phyloP scores from a whole-genome alignment of 2,888 invertebrate genomes.

The Copidosoma aretas region DNA sequence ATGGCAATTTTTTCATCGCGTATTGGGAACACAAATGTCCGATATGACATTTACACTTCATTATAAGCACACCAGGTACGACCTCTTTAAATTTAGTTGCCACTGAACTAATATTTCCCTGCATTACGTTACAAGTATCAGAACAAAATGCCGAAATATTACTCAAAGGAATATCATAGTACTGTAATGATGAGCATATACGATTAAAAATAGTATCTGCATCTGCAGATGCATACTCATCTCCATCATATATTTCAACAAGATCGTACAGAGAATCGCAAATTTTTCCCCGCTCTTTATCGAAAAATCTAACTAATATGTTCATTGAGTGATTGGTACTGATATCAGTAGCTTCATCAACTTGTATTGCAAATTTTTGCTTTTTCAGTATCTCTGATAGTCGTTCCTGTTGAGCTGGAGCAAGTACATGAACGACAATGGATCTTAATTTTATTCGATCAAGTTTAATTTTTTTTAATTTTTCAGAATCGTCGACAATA shows the following conservation, averaged over 20 bases:
- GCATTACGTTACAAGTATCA: slow-evolving; percentile 10
- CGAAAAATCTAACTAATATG: slow-evolving; percentile 8
- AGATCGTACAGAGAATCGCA: slow-evolving; percentile 1
- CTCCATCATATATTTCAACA: neutral
- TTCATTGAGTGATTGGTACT: neutral
- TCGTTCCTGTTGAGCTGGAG: neutral
- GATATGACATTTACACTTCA: slow-evolving; percentile 15
- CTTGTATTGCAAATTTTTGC: neutral
- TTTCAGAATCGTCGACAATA: no score
- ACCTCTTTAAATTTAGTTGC: neutral
- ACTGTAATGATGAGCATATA: neutral
- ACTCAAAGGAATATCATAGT: slow-evolving; percentile 1
- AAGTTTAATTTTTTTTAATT: neutral
- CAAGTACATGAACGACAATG: slow-evolving; percentile 6
- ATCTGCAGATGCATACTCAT: neutral
- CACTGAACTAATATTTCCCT: neutral
- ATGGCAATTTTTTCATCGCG: slow-evolving; percentile 3
- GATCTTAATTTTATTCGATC: neutral
- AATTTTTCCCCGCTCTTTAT: neutral
- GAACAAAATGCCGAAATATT: slow-evolving; percentile 7
- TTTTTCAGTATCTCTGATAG: neutral
- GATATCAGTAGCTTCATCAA: slow-evolving; percentile 11
- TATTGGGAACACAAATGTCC: neutral
- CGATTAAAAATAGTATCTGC: neutral
- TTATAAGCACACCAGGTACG: neutral